Evolutionary conservation across 2,113 vertebrate species (phyloP), one percentile per base, ranked within the genome.

Genomic region (Proterorhinus semilunaris): DNA sequence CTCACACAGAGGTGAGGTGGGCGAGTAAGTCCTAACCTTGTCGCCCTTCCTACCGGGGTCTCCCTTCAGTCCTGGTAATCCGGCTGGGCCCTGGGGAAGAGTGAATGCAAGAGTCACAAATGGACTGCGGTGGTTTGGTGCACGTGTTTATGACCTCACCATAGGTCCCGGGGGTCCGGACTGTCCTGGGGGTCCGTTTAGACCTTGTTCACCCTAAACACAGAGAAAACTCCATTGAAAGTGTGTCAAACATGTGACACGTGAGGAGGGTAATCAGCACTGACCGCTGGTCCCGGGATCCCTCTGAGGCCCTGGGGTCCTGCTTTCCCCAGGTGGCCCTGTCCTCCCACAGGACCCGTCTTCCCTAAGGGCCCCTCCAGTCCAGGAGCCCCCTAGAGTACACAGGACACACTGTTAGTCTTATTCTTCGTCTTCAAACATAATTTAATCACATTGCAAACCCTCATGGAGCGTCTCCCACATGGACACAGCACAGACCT

Each of bases 101-200:
- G 7, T 51, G 8, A 61, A 10, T 3, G 45, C 2, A 58, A 6
- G 6, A 42, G 61, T 6, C 15, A 16, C 7, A n/a, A 15, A 10
- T 16, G 42, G 16, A 47, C 21, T 51, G 15, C 42, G 12, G 5
- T 59, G 15, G 2, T 0, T 2, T 15, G 4, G 12, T 50, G 5
- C 55, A 11, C 15, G 36, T 55, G 65, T 2, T 66, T 43, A 51
- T 11, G 36, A 10, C 91, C 93, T 47, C 89, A 99, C 98, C 96
- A 99, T 90, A 6, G 98, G 98, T 47, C 98, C 97, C 1, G 97
- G 97, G 62, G 96, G 98, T 75, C 98, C 98, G 0, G 96, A 91
- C 11, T 95, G 95, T 8, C 98, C 98, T 2, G 94, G 94, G 0
- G 96, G 93, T 79, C 98, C 98, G 0, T 95, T 96, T 45, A 98